Percentiles rank a stretch among this genome's conserved stretches.
These are phyloP conservation scores for Brachyhypopomus occidentalis DNA, from an alignment of 2,113 vertebrate genomes.

Conservation along the genomic window DNA sequence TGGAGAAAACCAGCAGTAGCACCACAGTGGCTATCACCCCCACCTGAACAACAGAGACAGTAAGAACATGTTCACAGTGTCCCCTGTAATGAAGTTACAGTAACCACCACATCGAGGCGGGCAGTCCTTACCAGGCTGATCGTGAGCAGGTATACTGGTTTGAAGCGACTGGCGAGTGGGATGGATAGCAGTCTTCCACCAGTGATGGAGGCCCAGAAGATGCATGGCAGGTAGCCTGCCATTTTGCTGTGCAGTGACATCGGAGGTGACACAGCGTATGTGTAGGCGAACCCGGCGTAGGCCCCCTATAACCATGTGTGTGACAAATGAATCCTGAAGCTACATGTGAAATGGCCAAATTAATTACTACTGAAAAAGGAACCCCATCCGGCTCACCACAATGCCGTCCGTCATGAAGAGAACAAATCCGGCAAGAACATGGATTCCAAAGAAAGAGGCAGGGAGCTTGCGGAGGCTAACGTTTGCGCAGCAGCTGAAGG, in stretches of 20 bases:
- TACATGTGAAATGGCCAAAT: background rate
- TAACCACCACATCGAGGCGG: background rate
- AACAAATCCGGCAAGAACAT: conserved; percentile 87
- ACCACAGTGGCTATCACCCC: conserved; percentile 86
- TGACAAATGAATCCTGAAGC: conserved; percentile 5
- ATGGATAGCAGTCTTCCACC: conserved; percentile 91
- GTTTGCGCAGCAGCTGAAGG: conserved; percentile 87
- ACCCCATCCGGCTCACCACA: conserved; percentile 78
- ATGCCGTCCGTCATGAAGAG: conserved; percentile 97
- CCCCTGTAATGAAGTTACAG: background rate
- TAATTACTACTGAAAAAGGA: background rate
- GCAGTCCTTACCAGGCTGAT: conserved; percentile 84
- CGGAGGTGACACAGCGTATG: conserved; percentile 84
- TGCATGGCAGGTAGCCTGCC: conserved; percentile 89
- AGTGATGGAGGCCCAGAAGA: conserved; percentile 95
- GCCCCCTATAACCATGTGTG: conserved; percentile 76
- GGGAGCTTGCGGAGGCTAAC: conserved; percentile 82
- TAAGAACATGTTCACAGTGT: conserved; percentile 2
- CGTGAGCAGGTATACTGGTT: conserved; percentile 85
- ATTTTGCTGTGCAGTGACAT: conserved; percentile 80
- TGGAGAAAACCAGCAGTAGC: conserved; percentile 85
- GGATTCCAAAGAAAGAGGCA: conserved; percentile 88
- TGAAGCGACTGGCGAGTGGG: conserved; percentile 84
- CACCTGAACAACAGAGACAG: conserved; percentile 69
- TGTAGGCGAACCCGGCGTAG: conserved; percentile 92